Evolutionary conservation across 2,797 vertebrate genomes (phyloP).

Genomic region (Lithobates sylvaticus): DNA sequence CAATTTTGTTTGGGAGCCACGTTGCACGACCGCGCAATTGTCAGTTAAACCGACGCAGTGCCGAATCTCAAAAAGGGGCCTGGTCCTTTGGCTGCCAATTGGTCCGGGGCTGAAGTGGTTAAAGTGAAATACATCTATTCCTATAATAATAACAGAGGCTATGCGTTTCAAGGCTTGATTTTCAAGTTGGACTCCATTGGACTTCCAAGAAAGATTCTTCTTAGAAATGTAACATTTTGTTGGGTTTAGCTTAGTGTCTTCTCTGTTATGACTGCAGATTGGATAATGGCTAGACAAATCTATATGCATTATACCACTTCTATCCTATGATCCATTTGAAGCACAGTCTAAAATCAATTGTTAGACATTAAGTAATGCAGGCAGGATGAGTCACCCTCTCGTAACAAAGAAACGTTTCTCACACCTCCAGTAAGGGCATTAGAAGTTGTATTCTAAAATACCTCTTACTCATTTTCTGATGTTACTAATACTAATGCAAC

Average conservation of each 20-base stretch:
- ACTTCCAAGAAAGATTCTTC: neutral
- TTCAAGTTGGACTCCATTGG: neutral
- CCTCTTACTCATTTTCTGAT: neutral
- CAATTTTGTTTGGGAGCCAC: too few relatives aligned
- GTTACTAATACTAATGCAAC: neutral
- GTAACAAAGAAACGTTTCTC: conserved; percentile 32
- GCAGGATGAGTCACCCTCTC: conserved; percentile 23
- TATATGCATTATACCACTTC: neutral
- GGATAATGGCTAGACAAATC: neutral
- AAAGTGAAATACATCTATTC: neutral
- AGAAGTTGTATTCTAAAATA: neutral
- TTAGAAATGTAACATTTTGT: neutral
- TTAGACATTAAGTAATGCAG: conserved; percentile 16
- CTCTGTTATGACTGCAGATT: neutral
- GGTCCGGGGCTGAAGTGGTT: too few relatives aligned
- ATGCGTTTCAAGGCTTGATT: neutral
- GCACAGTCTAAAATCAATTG: neutral
- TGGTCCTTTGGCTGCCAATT: too few relatives aligned
- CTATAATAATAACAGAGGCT: neutral
- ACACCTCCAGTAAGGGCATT: conserved; percentile 13
- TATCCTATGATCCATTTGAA: neutral
- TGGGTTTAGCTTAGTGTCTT: neutral
- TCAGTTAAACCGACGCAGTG: too few relatives aligned
- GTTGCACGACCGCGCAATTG: too few relatives aligned
- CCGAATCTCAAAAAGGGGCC: too few relatives aligned